Base-by-base conservation (phyloP, 2,113 vertebrate genomes). In the Gambusia holbrooki region DNA sequence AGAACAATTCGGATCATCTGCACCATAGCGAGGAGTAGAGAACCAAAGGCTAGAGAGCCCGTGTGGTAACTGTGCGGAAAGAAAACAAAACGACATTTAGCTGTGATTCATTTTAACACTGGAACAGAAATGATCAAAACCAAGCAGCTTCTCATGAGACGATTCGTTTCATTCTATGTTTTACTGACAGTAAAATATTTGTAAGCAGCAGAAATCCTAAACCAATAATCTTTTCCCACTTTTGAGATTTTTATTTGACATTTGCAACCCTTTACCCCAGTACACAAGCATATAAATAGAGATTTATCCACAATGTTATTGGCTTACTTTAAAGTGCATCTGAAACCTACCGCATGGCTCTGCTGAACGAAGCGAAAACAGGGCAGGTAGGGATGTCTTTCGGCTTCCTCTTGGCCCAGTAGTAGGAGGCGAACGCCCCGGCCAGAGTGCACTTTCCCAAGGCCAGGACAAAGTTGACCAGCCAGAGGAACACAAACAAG, bases 371-470 rank as follows among this genome's bases (percentile, higher is more conserved):
- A 73, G 95, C 94, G 84, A 95, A 96, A n/a, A 99, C 93, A 0
- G 97, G 97, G 85, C 94, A 95, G 6, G 93, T 58, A 11, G 97
- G 97, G 76, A 99, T 96, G 87, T 99, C 96, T 0, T 93, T 90
- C 0, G 97, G 97, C 85, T 99, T 99, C 79, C 88, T 95, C 81
- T 95, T 94, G 76, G 97, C 95, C 98, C 98, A 99, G 86, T 99
- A 99, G 58, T 98, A 99, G 48, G 97, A 96, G 25, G 97, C 97
- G 30, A 99, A 99, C 83, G 97, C 96, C 83, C 98, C 98, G 1
- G 98, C 97, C 77, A 99, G 95, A 32, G 97, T 95, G 93, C 97
- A 98, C 89, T 98, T 97, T 74, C 97, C 96, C 93, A 99, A 84
- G 0, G 98, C 97, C 77, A 97, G 94, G 77, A 95, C 93, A 69